phyloP scores from a whole-genome alignment of 2,888 invertebrate genomes.

The Drosophila vallismaia region DNA sequence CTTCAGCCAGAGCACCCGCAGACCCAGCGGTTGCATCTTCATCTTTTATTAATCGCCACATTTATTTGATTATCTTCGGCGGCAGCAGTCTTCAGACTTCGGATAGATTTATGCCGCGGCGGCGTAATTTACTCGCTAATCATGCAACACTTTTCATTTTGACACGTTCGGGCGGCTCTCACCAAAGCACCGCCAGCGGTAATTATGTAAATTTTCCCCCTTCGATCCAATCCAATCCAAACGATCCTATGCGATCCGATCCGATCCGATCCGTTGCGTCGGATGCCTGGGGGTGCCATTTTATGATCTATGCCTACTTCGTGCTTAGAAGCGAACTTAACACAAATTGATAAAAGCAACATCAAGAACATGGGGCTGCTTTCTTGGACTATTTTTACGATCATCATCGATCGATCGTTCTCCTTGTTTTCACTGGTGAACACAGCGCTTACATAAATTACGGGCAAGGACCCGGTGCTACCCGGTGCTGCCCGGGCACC shows the following conservation, averaged over 20 bases:
- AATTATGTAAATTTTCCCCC: slow-evolving; percentile 76
- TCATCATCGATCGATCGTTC: slow-evolving; percentile 45
- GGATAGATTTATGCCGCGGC: slow-evolving; percentile 68
- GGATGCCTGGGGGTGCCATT: slow-evolving; percentile 56
- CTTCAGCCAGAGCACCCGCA: background rate
- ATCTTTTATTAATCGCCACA: slow-evolving; percentile 76
- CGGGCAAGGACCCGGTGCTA: slow-evolving; percentile 35
- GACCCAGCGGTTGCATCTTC: slow-evolving; percentile 64
- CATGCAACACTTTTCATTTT: slow-evolving; percentile 82
- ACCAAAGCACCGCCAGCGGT: slow-evolving; percentile 69
- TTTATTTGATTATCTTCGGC: slow-evolving; percentile 76
- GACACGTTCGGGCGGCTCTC: slow-evolving; percentile 72
- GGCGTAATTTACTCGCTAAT: slow-evolving; percentile 79
- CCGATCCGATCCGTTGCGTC: slow-evolving; percentile 26
- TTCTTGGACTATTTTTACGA: slow-evolving; percentile 65
- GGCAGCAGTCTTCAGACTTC: slow-evolving; percentile 18
- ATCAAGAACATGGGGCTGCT: slow-evolving; percentile 22
- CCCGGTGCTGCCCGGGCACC: background rate
- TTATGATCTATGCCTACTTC: slow-evolving; percentile 73
- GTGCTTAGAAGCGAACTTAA: slow-evolving; percentile 68
- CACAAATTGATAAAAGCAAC: slow-evolving; percentile 73
- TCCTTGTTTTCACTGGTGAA: slow-evolving; percentile 67
- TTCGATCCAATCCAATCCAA: slow-evolving; percentile 1
- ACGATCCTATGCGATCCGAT: slow-evolving; percentile 10
- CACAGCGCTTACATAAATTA: slow-evolving; percentile 74